phyloP scores from a whole-genome alignment of 2,113 vertebrate species.

The Triplophysa dalaica region DNA sequence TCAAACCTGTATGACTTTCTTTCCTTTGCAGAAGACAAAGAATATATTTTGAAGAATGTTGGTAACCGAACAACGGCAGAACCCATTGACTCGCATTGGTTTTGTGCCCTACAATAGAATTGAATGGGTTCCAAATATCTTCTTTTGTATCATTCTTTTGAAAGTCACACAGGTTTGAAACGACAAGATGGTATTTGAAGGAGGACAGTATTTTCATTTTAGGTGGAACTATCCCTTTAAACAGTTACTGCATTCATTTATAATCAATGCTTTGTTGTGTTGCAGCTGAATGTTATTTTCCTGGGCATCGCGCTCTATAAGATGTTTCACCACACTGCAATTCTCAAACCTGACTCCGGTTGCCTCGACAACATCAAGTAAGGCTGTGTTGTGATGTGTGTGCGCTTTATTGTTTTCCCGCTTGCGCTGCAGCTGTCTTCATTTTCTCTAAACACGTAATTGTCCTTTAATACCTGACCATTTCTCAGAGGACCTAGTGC shows the following conservation, averaged over 20 bases:
- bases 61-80: no score
- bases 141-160: no score
- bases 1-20: no score
- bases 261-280: constrained; percentile 39
- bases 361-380: constrained; percentile 99
- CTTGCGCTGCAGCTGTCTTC: constrained; percentile 1
- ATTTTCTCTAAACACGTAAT: constrained; percentile 26
- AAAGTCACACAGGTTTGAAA: no score
- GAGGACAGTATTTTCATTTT: no score
- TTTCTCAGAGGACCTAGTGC: constrained; percentile 8
- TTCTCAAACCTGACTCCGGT: constrained; percentile 97
- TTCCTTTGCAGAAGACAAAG: no score
- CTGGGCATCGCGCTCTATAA: constrained; percentile 98
- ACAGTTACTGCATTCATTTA: background rate
- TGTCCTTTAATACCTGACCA: constrained; percentile 15
- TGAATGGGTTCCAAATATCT: no score
- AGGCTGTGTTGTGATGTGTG: constrained; percentile 61
- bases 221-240: background rate
- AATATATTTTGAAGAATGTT: no score
- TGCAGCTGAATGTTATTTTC: constrained; percentile 99
- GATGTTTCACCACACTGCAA: constrained; percentile 99
- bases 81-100: no score
- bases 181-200: no score
- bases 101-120: no score
- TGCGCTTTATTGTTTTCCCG: constrained; percentile 27